Evolutionary conservation across 2,113 vertebrate species (phyloP), one percentile per base, ranked within the genome.

Genomic region (Leptobrachium ailaonicum): DNA sequence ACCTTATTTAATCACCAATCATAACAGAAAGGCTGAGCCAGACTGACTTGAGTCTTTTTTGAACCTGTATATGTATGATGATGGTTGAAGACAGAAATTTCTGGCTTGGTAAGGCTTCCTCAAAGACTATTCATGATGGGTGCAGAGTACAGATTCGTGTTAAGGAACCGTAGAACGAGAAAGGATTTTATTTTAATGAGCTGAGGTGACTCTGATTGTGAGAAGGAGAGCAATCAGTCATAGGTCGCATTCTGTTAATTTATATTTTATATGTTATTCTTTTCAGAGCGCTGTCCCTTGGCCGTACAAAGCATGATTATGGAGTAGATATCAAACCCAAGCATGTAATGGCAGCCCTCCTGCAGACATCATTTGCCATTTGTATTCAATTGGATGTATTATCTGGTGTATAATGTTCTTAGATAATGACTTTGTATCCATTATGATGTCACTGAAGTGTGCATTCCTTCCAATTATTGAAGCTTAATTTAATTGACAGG

Each of bases 341-440:
- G 10, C 14, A 10, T 45, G 54, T 41, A 69, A 71, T 41, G 43
- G 42, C 54, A 47, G 43, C 50, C 54, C 76, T 20, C 58, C 68
- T 72, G 53, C 76, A 20, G 67, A 9, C 9, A n/a, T 5, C 76
- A 13, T 58, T 5, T 58, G 41, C 41, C 67, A 41, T 62, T 63
- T 62, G 14, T 53, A 71, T 71, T 42, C 76, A 70, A 45, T 78
- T 78, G 76, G 69, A 66, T n/a, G 6, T 62, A 45, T 62, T 78
- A 50, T 62, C 54, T 10, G 41, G 54, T 50, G 47, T 72, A 41
- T 74, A 74, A 62, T 74, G 67, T 43, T 2, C 11, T n/a, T 4
- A n/a, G 54, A 45, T 78, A 78, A 71, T 63, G 76, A 63, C 44
- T 50, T 79, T 41, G 32, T 12, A 58, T 64, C 76, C 44, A 56